Evolutionary conservation across 2,113 vertebrate species (phyloP).

Genomic region (Varanus salvator): DNA sequence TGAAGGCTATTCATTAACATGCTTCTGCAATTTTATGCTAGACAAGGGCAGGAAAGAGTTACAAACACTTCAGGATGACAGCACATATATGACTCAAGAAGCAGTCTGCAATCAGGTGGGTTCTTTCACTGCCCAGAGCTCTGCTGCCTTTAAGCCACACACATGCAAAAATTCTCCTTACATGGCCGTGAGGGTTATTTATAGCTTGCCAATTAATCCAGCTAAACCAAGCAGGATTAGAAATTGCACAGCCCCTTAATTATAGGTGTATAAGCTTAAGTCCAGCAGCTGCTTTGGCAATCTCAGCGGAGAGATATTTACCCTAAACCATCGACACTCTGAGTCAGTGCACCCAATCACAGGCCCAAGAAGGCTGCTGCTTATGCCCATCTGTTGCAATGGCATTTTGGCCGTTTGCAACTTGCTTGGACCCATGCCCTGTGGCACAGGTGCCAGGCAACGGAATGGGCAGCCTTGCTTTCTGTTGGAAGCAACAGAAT

Average conservation of each 20-base stretch:
- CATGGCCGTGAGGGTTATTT: conserved; percentile 67
- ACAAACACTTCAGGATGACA: not conserved
- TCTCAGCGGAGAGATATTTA: conserved; percentile 72
- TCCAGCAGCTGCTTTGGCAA: conserved; percentile 73
- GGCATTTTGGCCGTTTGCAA: conserved; percentile 52
- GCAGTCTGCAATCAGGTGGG: not conserved
- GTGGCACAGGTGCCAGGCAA: conserved; percentile 72
- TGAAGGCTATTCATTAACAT: not conserved
- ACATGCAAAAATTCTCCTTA: conserved; percentile 66
- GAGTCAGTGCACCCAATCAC: conserved; percentile 12
- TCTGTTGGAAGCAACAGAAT: conserved; percentile 14
- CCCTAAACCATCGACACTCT: conserved; percentile 57
- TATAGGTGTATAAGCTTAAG: conserved; percentile 73
- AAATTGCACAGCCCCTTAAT: conserved; percentile 73
- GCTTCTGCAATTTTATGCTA: not conserved
- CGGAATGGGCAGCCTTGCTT: conserved; percentile 29
- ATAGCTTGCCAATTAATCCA: conserved; percentile 73
- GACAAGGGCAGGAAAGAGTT: not conserved
- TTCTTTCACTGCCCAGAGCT: conserved; percentile 19
- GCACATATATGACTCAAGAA: not conserved
- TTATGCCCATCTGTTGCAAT: conserved; percentile 65
- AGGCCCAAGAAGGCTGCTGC: conserved; percentile 37
- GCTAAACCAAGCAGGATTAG: conserved; percentile 71
- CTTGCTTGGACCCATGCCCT: conserved; percentile 62
- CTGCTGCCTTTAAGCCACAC: conserved; percentile 53